Conservation (phyloP, 2,888 invertebrate genomes). For the Galeruca laticollis region DNA sequence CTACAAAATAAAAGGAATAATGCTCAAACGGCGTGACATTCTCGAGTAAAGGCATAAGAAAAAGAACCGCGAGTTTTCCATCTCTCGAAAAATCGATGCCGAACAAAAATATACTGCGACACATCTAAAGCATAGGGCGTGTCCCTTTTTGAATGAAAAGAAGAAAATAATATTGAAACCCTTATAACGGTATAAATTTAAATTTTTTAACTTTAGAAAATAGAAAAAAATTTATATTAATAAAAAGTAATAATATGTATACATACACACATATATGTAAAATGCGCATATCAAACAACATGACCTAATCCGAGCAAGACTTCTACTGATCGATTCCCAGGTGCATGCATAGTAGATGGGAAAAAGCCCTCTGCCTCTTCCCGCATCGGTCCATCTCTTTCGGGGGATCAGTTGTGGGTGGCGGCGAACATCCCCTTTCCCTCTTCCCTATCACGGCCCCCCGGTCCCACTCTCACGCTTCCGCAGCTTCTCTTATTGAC, state of each 20-base stretch:
- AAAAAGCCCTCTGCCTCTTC: conserved; percentile 39
- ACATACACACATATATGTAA: conserved; percentile 43
- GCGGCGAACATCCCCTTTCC: conserved; percentile 31
- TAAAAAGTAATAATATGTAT: not conserved
- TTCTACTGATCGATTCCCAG: conserved; percentile 57
- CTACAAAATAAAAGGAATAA: too few relatives aligned
- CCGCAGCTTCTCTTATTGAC: conserved; percentile 61
- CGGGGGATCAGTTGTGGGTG: conserved; percentile 24
- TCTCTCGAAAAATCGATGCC: conserved; percentile 51
- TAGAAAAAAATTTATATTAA: not conserved
- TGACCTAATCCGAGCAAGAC: conserved; percentile 56
- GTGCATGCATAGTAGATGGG: conserved; percentile 56
- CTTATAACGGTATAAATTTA: not conserved
- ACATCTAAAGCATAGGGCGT: conserved; percentile 50
- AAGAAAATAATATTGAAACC: conserved; percentile 20
- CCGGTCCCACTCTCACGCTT: conserved; percentile 56
- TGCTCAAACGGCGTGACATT: too few relatives aligned
- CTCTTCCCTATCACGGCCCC: conserved; percentile 41
- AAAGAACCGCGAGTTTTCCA: conserved; percentile 32
- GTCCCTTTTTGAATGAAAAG: conserved; percentile 33
- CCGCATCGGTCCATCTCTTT: conserved; percentile 36
- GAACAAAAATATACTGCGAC: conserved; percentile 56
- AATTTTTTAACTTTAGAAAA: not conserved
- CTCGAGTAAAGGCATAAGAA: conserved; percentile 18
- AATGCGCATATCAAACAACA: conserved; percentile 53